Evolutionary conservation across 2,888 invertebrate genomes (phyloP).

Genomic region (Apantesis nais): DNA sequence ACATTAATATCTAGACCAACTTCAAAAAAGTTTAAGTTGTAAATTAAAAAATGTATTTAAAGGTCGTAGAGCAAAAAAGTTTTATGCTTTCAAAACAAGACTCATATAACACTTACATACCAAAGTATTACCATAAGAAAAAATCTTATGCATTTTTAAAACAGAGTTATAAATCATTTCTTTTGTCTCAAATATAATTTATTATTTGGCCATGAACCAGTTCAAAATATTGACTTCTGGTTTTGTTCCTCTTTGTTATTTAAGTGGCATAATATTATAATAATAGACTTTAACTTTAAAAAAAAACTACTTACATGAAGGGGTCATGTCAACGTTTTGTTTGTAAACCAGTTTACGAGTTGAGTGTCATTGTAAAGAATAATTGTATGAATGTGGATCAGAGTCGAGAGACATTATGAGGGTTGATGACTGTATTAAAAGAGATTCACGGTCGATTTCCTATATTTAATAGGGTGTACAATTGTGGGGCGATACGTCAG

Average conservation of each 20-base stretch:
- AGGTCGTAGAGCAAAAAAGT: background rate
- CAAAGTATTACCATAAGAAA: slow-evolving; percentile 22
- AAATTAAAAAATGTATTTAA: background rate
- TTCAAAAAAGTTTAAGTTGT: background rate
- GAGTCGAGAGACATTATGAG: slow-evolving; percentile 29
- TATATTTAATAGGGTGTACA: slow-evolving; percentile 14
- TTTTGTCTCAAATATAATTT: slow-evolving; percentile 59
- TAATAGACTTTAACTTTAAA: slow-evolving; percentile 56
- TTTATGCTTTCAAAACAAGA: background rate
- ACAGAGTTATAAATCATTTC: slow-evolving; percentile 50
- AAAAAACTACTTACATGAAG: slow-evolving; percentile 51
- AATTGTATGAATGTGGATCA: slow-evolving; percentile 52
- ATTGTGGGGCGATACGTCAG: background rate
- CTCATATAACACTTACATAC: slow-evolving; percentile 12
- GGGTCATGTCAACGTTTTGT: slow-evolving; percentile 32
- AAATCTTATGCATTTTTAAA: slow-evolving; percentile 50
- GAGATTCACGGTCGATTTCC: slow-evolving; percentile 22
- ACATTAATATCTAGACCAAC: background rate
- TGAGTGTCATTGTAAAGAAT: slow-evolving; percentile 42
- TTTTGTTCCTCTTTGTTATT: slow-evolving; percentile 59
- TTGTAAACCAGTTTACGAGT: slow-evolving; percentile 41
- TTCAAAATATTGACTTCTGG: slow-evolving; percentile 65
- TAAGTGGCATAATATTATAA: slow-evolving; percentile 67
- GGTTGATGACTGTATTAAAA: slow-evolving; percentile 47
- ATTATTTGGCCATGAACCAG: slow-evolving; percentile 52